Evolutionary conservation across 2,888 invertebrate species (phyloP).

Genomic region (Clanis bilineata): DNA sequence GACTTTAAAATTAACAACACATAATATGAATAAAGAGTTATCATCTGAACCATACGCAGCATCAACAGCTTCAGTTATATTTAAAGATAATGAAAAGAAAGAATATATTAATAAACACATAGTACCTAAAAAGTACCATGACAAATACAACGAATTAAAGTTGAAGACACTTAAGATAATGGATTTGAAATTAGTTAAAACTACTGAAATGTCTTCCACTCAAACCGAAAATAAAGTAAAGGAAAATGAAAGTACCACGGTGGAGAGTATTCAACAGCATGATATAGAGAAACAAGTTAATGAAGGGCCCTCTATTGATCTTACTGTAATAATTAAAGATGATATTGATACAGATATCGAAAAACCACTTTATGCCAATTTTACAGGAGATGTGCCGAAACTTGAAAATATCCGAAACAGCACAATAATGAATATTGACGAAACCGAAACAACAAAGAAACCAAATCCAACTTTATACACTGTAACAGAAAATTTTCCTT

Average conservation of each 20-base stretch:
- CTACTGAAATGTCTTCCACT: conserved; percentile 29
- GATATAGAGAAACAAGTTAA: conserved; percentile 30
- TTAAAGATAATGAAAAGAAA: conserved; percentile 44
- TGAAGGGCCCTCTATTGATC: conserved; percentile 57
- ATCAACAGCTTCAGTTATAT: conserved; percentile 30
- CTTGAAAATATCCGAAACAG: conserved; percentile 36
- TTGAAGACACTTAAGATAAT: conserved; percentile 41
- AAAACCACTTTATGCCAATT: conserved; percentile 33
- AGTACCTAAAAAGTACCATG: conserved; percentile 65
- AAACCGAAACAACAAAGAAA: conserved; percentile 13
- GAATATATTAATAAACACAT: conserved; percentile 47
- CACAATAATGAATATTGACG: conserved; percentile 6
- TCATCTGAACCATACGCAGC: conserved; percentile 35
- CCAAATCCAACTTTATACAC: conserved; percentile 23
- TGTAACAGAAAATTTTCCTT: conserved; percentile 21
- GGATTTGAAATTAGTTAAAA: conserved; percentile 39
- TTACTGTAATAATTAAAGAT: conserved; percentile 66
- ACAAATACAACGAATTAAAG: conserved; percentile 55
- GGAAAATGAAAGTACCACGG: conserved; percentile 29
- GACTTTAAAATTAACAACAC: conserved; percentile 19
- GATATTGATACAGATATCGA: conserved; percentile 33
- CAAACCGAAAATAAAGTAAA: conserved; percentile 27
- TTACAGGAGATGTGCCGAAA: conserved; percentile 41
- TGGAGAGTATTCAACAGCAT: conserved; percentile 22
- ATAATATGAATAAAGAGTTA: conserved; percentile 29